Conservation (phyloP, 2,113 vertebrate genomes). For the Progne subis region DNA sequence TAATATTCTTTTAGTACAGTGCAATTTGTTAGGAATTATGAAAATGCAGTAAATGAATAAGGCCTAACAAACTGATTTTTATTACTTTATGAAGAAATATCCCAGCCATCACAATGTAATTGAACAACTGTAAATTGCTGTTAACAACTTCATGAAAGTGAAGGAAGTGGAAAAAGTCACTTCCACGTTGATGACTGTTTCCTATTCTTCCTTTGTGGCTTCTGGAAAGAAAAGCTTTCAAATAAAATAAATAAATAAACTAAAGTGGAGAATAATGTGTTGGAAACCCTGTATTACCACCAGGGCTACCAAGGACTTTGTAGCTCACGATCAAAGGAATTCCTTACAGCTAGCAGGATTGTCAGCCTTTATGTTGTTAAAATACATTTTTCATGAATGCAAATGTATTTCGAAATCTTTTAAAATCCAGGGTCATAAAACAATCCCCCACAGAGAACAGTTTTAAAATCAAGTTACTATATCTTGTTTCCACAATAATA, state of each 20-base stretch:
- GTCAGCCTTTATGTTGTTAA: conserved; percentile 25
- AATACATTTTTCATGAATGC: conserved; percentile 43
- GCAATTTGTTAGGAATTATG: conserved; percentile 29
- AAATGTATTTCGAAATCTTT: conserved; percentile 31
- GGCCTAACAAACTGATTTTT: conserved; percentile 26
- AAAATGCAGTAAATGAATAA: conserved; percentile 47
- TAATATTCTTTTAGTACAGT: conserved; percentile 2
- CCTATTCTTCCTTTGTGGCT: conserved; percentile 20
- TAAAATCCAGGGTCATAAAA: conserved; percentile 8
- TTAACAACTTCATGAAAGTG: conserved; percentile 56
- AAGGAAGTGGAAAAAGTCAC: conserved; percentile 40
- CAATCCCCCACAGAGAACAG: background rate
- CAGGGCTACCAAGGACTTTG: conserved; percentile 9
- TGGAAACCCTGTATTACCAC: background rate
- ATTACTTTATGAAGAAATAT: conserved; percentile 43
- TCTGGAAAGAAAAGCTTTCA: conserved; percentile 15
- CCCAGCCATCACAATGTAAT: conserved; percentile 17
- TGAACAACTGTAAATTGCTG: conserved; percentile 54
- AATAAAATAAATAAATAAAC: conserved; percentile 33
- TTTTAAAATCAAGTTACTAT: background rate
- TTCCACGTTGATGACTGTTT: background rate
- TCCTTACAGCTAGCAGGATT: background rate
- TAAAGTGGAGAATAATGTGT: background rate
- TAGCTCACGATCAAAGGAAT: conserved; percentile 45
- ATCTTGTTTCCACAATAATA: background rate